Evolutionary conservation across 2,797 vertebrate species (phyloP).

Genomic region (Amazonetta brasiliensis): DNA sequence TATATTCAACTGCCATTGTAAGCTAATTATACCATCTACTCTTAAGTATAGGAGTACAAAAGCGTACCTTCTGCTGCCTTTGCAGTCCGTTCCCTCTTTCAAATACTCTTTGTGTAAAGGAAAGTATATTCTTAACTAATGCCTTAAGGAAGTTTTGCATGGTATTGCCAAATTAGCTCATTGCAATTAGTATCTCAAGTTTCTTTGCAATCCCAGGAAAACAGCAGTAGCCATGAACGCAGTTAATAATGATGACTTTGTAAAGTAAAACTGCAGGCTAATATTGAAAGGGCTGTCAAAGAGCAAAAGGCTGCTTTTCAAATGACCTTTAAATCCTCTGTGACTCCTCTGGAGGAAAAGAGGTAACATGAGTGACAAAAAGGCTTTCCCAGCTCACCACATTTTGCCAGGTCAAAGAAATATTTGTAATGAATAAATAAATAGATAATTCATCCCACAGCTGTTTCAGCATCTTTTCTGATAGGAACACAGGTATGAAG

Average conservation of each 20-base stretch:
- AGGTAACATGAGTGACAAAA: conserved; percentile 50
- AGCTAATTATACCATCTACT: conserved; percentile 76
- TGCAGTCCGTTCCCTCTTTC: conserved; percentile 69
- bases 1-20: conserved; percentile 69
- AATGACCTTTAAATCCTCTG: conserved; percentile 68
- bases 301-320: conserved; percentile 64
- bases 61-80: conserved; percentile 71
- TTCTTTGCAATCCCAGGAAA: conserved; percentile 68
- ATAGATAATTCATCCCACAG: conserved; percentile 37
- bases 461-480: not conserved
- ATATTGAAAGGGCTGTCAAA: conserved; percentile 55
- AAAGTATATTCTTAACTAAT: conserved; percentile 76
- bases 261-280: conserved; percentile 74
- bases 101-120: conserved; percentile 71
- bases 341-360: not conserved
- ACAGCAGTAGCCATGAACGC: conserved; percentile 57
- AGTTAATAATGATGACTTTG: conserved; percentile 73
- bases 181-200: conserved; percentile 79
- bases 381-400: conserved; percentile 24
- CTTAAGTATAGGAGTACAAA: conserved; percentile 57
- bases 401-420: conserved; percentile 22
- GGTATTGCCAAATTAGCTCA: conserved; percentile 75
- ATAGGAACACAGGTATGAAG: not conserved
- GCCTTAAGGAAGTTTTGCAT: conserved; percentile 78
- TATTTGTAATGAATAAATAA: conserved; percentile 63